Base-by-base conservation (phyloP, 92 coral and sea anemone genomes). In the Porites rus region DNA sequence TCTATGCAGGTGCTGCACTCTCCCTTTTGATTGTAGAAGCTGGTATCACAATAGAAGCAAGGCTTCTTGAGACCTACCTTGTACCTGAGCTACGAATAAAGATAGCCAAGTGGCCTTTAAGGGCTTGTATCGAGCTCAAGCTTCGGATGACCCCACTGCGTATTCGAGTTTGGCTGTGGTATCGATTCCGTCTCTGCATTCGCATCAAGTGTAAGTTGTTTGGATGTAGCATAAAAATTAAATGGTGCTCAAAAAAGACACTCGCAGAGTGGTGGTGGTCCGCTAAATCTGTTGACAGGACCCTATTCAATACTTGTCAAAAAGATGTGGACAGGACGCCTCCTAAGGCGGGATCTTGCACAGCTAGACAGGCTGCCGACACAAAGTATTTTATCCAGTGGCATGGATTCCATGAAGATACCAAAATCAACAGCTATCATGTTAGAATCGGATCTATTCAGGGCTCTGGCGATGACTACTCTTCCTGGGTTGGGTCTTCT, bases 251-350 rank as follows among this genome's bases (percentile, higher is more conserved):
- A 13, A 88, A 85, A 75, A 92, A 89, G 75, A 93, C 97, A 6
- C 85, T 95, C 58, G 93, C 93, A 17, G 97, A 95, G 87, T 97
- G 98, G 99, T 90, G 93, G 75, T 97, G 98, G 98, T 96, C 99
- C n/a, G 90, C 95, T 20, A 79, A 88, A 66, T 78, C 92, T 74
- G 93, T 97, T 10, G 92, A 93, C 59, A 90, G 96, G 63, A 93
- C 95, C 2, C 76, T 95, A 66, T 93, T 97, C 80, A 91, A 77
- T 13, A 92, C 81, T 25, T 97, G 99, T 64, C 46, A 95, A 56
- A 51, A 85, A 77, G 94, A 93, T 77, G 79, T 81, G 6, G 99
- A 97, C 72, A 91, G n/a, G 17, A 93, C 98, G 8, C 96, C 99
- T 58, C 99, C 99, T 17, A 87, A 72, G 0, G 86, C 84, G 54